Percentiles rank a stretch among this genome's conserved stretches.
Evolutionary conservation across 2,888 invertebrate genomes (phyloP).

Genomic region (Melieria crassipennis): DNA sequence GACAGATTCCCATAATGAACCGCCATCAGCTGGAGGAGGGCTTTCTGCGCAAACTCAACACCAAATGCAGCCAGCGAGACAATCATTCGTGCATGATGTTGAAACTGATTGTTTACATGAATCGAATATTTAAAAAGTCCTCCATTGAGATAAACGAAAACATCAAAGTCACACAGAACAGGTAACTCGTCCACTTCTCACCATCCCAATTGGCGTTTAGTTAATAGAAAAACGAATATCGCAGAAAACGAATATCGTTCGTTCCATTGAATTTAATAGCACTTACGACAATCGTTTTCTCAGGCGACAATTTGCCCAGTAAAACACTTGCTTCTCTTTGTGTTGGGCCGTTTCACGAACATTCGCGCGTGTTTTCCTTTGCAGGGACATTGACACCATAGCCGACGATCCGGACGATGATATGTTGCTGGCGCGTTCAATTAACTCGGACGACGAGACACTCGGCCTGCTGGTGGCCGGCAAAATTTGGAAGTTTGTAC

Average conservation of each 20-base stretch:
- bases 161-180: conserved; percentile 79
- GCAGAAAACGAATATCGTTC: too few species aligned
- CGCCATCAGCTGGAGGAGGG: conserved; percentile 72
- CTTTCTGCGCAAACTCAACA: conserved; percentile 78
- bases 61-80: conserved; percentile 81
- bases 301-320: too few species aligned
- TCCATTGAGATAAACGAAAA: conserved; percentile 81
- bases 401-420: conserved; percentile 70
- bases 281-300: too few species aligned
- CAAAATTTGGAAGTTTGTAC: conserved; percentile 80
- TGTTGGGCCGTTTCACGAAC: neutral
- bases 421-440: conserved; percentile 66
- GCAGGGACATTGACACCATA: conserved; percentile 56
- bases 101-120: conserved; percentile 84
- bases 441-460: conserved; percentile 71
- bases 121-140: conserved; percentile 81
- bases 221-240: too few species aligned
- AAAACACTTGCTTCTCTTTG: too few species aligned
- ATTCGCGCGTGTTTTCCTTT: neutral
- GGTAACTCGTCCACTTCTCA: conserved; percentile 60
- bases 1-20: conserved; percentile 66
- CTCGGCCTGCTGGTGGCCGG: conserved; percentile 74
- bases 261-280: too few species aligned
- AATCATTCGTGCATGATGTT: conserved; percentile 85
- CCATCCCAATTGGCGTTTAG: neutral